Evolutionary conservation across 2,888 invertebrate species (phyloP).

Genomic region (Listrodromus nycthemerus): DNA sequence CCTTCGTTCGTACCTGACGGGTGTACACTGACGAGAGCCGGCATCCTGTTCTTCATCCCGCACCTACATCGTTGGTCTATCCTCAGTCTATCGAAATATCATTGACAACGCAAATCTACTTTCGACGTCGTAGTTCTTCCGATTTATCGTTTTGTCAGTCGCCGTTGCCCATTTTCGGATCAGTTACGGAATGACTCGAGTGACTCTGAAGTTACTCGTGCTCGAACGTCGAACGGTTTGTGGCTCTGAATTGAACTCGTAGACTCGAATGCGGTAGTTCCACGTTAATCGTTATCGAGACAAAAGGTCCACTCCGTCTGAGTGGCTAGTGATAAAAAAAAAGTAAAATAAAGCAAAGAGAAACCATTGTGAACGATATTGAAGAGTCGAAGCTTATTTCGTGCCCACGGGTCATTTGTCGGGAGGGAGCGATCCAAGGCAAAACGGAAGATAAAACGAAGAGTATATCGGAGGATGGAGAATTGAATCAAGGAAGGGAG

Average conservation of each 20-base stretch:
- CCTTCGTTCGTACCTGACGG: slow-evolving; percentile 20
- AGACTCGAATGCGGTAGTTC: slow-evolving; percentile 11
- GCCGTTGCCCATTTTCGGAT: neutral
- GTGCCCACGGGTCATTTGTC: slow-evolving; percentile 30
- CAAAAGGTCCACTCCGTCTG: slow-evolving; percentile 14
- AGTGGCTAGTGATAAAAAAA: slow-evolving; percentile 40
- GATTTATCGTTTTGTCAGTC: slow-evolving; percentile 1
- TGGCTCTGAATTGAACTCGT: neutral
- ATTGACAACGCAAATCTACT: neutral
- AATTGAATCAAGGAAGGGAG: slow-evolving; percentile 52
- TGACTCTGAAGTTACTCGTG: neutral
- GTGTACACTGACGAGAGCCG: slow-evolving; percentile 33
- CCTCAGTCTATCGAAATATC: neutral
- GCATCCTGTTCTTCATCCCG: neutral
- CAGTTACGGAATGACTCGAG: neutral
- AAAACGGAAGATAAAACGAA: slow-evolving; percentile 9
- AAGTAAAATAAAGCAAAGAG: neutral
- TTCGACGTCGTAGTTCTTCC: neutral
- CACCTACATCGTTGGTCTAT: neutral
- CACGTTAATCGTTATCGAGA: slow-evolving; percentile 27
- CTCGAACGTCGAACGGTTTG: slow-evolving; percentile 6
- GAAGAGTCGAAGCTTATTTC: slow-evolving; percentile 15
- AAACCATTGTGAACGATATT: slow-evolving; percentile 10
- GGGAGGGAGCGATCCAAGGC: neutral
- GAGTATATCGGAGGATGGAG: slow-evolving; percentile 34